These are phyloP conservation scores for Macropodus opercularis DNA, from an alignment of 2,797 vertebrate species.

Conservation along the genomic window DNA sequence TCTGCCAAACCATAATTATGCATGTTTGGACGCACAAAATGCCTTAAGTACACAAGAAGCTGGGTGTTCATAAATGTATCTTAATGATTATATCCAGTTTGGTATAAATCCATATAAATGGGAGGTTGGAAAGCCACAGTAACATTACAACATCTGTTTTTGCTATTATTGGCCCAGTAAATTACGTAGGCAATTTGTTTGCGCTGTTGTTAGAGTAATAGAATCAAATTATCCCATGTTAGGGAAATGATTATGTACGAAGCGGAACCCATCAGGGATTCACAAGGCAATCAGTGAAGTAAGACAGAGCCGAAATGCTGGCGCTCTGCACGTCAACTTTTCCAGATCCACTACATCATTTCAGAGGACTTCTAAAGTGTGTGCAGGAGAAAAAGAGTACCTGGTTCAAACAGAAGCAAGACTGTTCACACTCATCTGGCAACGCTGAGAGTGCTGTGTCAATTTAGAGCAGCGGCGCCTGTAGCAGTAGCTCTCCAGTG, in stretches of 20 bases:
- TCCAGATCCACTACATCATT: slow-evolving; percentile 66
- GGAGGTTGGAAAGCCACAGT: slow-evolving; percentile 67
- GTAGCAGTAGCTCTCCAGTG: slow-evolving; percentile 16
- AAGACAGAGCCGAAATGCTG: slow-evolving; percentile 73
- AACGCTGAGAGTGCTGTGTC: slow-evolving; percentile 26
- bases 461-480: slow-evolving; percentile 11
- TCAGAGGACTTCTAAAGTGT: slow-evolving; percentile 51
- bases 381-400: slow-evolving; percentile 22
- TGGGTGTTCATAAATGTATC: slow-evolving; percentile 71
- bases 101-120: slow-evolving; percentile 71
- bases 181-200: slow-evolving; percentile 82
- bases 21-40: slow-evolving; percentile 70
- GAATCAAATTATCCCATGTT: slow-evolving; percentile 79
- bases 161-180: slow-evolving; percentile 81
- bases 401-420: slow-evolving; percentile 25
- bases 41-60: slow-evolving; percentile 50
- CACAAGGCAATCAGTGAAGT: slow-evolving; percentile 77
- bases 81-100: slow-evolving; percentile 69
- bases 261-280: slow-evolving; percentile 78
- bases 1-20: slow-evolving; percentile 71
- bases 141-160: slow-evolving; percentile 79
- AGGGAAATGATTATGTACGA: slow-evolving; percentile 79
- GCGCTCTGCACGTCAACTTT: slow-evolving; percentile 56
- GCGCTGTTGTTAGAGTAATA: slow-evolving; percentile 80
- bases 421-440: slow-evolving; percentile 22